phyloP scores from a whole-genome alignment of 2,113 vertebrate species.

The Scartelaos histophorus region DNA sequence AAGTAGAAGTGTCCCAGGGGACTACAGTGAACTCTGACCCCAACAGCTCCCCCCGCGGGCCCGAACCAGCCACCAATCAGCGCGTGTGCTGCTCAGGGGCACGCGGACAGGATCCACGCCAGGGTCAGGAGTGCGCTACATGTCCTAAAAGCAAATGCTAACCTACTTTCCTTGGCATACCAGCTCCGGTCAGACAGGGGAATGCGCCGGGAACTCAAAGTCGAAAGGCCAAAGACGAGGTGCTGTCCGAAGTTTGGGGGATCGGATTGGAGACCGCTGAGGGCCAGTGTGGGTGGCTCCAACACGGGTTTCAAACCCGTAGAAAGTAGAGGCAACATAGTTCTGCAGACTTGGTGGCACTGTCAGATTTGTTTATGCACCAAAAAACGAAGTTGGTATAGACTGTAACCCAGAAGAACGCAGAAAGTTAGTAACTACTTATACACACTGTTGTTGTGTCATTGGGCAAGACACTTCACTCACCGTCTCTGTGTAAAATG shows the following conservation, averaged over 20 bases:
- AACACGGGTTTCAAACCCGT: slow-evolving; percentile 2
- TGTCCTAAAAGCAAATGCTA: slow-evolving; percentile 78
- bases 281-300: slow-evolving; percentile 46
- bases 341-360: background rate
- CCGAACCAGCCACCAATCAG: slow-evolving; percentile 28
- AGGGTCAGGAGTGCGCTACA: slow-evolving; percentile 68
- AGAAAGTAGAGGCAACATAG: background rate
- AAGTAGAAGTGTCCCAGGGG: slow-evolving; percentile 72
- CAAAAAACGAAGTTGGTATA: too few species aligned
- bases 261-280: slow-evolving; percentile 19
- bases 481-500: too few species aligned
- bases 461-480: too few species aligned
- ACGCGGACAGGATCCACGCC: slow-evolving; percentile 65
- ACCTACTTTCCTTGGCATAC: slow-evolving; percentile 64
- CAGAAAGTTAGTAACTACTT: too few species aligned
- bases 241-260: slow-evolving; percentile 51
- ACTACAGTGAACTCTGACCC: slow-evolving; percentile 71
- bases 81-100: slow-evolving; percentile 54
- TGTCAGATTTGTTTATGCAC: background rate
- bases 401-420: too few species aligned
- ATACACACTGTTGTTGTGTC: too few species aligned
- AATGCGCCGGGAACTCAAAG: slow-evolving; percentile 47
- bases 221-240: slow-evolving; percentile 64
- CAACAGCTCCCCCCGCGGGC: slow-evolving; percentile 56
- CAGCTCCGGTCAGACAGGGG: slow-evolving; percentile 18